Evolutionary conservation across 2,113 vertebrate genomes (phyloP), one percentile per base, ranked within the genome.

Genomic region (Dinomys branickii): DNA sequence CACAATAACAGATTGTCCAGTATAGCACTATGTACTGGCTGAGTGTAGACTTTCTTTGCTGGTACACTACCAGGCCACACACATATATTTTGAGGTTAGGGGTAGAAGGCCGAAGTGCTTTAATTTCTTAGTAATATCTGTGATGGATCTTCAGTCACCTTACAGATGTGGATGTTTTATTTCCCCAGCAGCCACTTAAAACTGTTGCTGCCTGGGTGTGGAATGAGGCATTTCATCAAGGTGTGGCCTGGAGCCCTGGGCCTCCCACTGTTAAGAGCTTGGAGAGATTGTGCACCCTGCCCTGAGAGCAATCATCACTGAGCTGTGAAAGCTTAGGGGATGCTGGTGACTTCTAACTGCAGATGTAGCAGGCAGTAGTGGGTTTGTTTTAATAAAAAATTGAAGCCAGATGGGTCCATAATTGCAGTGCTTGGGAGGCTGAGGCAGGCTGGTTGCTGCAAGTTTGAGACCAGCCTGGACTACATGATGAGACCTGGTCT

Each of bases 11-110:
- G 16, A 75, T 75, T 80, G 52, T 20, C 44, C 16, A 92, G 50
- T 86, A 41, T 67, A 35, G 26, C 63, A 91, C 93, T 92, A 83
- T 65, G 94, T 87, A 50, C 61, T 93, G n/a, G 58, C 13, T 41
- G 81, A 59, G 38, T 65, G 28, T 58, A 65, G 67, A 92, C 52
- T 44, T 85, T 90, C 50, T 81, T 59, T 85, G 22, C 35, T 59
- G 56, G 7, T 41, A 88, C 16, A 81, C 11, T 24, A 54, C 0
- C 12, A 52, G 38, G 38, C 7, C 19, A 78, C 47, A 24, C 12
- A 83, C n/a, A 47, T 63, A 8, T 81, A 56, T 77, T 95, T 65
- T 63, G 35, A 69, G 12, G 38, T 59, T 7, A 20, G 10, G 12
- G 52, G 5, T 89, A 4, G 54, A 78, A 71, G 86, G 4, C 54